Evolutionary conservation across 1,140 invertebrate genomes (phyloP), one percentile per base, ranked within the genome.

Genomic region (Zelostemma sp.): DNA sequence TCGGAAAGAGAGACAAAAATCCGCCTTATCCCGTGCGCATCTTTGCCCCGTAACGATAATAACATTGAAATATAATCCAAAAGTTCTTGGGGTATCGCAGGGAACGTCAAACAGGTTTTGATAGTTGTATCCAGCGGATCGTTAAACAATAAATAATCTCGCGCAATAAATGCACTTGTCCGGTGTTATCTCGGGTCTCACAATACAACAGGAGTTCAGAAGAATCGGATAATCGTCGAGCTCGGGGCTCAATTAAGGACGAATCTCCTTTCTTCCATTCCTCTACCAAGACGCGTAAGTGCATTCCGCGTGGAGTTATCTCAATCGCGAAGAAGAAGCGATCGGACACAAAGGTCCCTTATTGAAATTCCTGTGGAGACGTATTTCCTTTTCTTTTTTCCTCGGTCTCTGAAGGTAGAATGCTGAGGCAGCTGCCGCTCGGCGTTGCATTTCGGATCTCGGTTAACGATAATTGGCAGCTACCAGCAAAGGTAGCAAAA

Each of bases 391-490:
- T 76, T 71, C 68, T 53, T 53, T 33, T 47, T 56, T 67, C 41
- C 8, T 12, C 35, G 14, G 43, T 17, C 45, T 38, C 53, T 15
- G 56, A 43, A 19, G 57, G 62, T 64, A 68, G 50, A 55, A 43
- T 35, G 46, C 53, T 38, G 43, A 60, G 28, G 54, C 63, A 68
- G 73, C 64, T 53, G 50, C 62, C 14, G 56, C 56, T 40, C 53
- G 41, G 51, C 49, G 48, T 57, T 71, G 70, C 77, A 60, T 75
- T 80, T 80, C 71, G 76, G 69, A 62, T 79, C 79, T 79, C 69
- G 74, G 75, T 80, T 81, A 80, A 79, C 74, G 76, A 79, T 82
- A 82, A 82, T 82, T 81, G 80, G 70, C 73, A 72, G 77, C 78
- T 80, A 82, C 77, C 57, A 64, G 67, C 54, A 49, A 56, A 74